phyloP scores from a whole-genome alignment of 2,888 invertebrate genomes.

The Eupithecia vulgata region DNA sequence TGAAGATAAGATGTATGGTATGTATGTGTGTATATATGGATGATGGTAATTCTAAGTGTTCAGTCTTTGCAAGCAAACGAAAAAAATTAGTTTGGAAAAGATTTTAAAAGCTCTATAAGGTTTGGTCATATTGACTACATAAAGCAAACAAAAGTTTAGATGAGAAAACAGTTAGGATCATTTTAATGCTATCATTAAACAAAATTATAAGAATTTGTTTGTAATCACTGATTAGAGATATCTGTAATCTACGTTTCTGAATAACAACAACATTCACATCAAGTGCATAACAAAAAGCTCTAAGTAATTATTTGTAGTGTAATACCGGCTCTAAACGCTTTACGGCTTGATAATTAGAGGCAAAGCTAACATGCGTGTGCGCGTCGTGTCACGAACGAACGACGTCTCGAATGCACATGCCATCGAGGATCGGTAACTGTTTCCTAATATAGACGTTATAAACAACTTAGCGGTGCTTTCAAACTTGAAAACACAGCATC shows the following conservation, averaged over 20 bases:
- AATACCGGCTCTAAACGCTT: constrained; percentile 10
- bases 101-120: not conserved
- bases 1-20: too few relatives aligned
- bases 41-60: too few relatives aligned
- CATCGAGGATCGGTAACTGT: constrained; percentile 47
- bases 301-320: constrained; percentile 16
- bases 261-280: not conserved
- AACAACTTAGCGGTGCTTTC: not conserved
- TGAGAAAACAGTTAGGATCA: not conserved
- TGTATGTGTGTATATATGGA: too few relatives aligned
- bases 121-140: not conserved
- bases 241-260: not conserved
- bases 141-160: not conserved
- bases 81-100: not conserved
- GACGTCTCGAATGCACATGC: constrained; percentile 20
- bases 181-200: not conserved
- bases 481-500: constrained; percentile 1
- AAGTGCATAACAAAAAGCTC: not conserved
- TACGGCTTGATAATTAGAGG: constrained; percentile 13
- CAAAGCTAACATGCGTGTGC: constrained; percentile 17
- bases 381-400: constrained; percentile 40
- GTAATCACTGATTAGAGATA: too few relatives aligned
- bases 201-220: not conserved
- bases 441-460: constrained; percentile 52
- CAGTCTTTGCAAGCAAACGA: not conserved